These are phyloP conservation scores for Ciconia nigra DNA, from an alignment of 2,797 vertebrate species.

Conservation along the genomic window DNA sequence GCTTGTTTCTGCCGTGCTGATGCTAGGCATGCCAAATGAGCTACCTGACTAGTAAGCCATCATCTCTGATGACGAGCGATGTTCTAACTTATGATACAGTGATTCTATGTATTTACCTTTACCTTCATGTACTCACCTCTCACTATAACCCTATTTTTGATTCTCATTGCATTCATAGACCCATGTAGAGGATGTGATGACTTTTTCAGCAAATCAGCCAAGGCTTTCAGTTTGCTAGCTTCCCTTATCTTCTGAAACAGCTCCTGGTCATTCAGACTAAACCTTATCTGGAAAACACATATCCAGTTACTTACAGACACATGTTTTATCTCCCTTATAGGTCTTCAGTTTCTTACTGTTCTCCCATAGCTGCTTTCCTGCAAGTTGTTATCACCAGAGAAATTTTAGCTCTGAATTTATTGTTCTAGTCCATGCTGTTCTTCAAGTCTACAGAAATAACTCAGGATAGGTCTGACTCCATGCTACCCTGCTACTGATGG, in stretches of 20 bases:
- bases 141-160: background rate
- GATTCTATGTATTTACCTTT: background rate
- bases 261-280: background rate
- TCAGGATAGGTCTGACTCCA: background rate
- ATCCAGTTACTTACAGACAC: background rate
- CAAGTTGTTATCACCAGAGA: background rate
- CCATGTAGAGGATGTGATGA: background rate
- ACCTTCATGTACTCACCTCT: background rate
- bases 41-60: background rate
- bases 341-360: background rate
- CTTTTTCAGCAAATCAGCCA: background rate
- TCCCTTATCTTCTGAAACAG: background rate
- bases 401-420: background rate
- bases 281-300: background rate
- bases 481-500: accelerated
- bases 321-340: background rate
- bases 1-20: background rate
- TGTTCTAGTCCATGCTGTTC: background rate
- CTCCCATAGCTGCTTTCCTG: background rate
- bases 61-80: background rate
- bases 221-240: background rate
- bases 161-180: background rate
- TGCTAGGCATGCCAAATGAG: background rate
- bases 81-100: background rate
- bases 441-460: background rate